Conservation (phyloP, 2,888 invertebrate genomes). For the Lampropteryx suffumata region DNA sequence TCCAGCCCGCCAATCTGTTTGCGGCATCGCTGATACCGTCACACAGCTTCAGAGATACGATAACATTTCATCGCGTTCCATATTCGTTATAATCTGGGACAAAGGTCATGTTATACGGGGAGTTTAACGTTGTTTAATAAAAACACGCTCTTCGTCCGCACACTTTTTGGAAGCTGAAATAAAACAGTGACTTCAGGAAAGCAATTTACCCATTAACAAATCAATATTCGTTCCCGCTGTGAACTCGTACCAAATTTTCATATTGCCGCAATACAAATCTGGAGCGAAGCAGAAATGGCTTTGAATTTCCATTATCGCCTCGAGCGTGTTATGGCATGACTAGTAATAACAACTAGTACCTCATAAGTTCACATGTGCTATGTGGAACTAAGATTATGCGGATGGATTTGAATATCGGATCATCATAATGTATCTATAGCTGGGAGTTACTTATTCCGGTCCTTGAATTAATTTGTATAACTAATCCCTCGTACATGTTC, state of each 20-base stretch:
- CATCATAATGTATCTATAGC: slow-evolving; percentile 9
- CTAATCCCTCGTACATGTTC: slow-evolving; percentile 14
- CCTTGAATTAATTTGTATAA: slow-evolving; percentile 29
- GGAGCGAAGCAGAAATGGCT: slow-evolving; percentile 24
- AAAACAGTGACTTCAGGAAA: slow-evolving; percentile 9
- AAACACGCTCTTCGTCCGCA: slow-evolving; percentile 1
- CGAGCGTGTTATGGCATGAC: slow-evolving; percentile 27
- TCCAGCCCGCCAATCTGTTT: slow-evolving; percentile 41
- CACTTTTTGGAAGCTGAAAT: slow-evolving; percentile 1
- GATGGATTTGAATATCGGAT: slow-evolving; percentile 33
- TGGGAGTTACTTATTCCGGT: slow-evolving; percentile 7
- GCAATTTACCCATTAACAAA: slow-evolving; percentile 21
- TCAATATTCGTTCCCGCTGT: slow-evolving; percentile 20
- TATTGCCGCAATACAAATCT: slow-evolving; percentile 32
- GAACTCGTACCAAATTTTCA: slow-evolving; percentile 26
- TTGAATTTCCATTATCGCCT: slow-evolving; percentile 31
- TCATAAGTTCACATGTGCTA: slow-evolving; percentile 26
- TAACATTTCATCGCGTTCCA: slow-evolving; percentile 25
- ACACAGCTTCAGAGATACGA: slow-evolving; percentile 32
- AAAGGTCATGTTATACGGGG: too few relatives aligned
- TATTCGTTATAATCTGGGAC: too few relatives aligned
- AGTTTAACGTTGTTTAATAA: slow-evolving; percentile 4
- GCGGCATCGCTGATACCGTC: slow-evolving; percentile 32
- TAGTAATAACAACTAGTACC: slow-evolving; percentile 32
- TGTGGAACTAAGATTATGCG: slow-evolving; percentile 24